Evolutionary conservation across 30 jellyfish, hydroid and myxozoan genomes (phyloP).

Genomic region (Haliclystus octoradiatus): DNA sequence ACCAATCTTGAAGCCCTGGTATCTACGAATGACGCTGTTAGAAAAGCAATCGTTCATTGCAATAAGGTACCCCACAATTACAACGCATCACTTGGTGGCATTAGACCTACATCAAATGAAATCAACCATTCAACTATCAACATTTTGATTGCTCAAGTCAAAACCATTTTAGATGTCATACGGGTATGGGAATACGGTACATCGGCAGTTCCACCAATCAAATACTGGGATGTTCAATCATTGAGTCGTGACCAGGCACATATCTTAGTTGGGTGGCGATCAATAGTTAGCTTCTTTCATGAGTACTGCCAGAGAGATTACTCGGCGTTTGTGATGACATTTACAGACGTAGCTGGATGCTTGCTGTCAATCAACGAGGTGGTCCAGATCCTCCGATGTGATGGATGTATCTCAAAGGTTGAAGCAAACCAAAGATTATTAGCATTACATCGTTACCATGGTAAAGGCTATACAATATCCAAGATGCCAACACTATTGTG

Average conservation of each 20-base stretch:
- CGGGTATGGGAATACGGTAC: slow-evolving; percentile 81
- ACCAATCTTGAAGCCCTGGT: too few relatives aligned
- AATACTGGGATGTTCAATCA: slow-evolving; percentile 41
- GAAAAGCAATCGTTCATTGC: too few relatives aligned
- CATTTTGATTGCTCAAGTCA: too few relatives aligned
- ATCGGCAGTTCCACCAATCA: slow-evolving; percentile 63
- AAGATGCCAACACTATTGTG: not conserved
- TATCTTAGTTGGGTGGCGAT: slow-evolving; percentile 44
- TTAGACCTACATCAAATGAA: too few relatives aligned
- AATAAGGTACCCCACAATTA: too few relatives aligned
- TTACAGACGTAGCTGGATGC: slow-evolving; percentile 37
- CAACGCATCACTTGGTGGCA: too few relatives aligned
- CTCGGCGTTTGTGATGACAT: slow-evolving; percentile 32
- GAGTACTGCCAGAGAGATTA: slow-evolving; percentile 46
- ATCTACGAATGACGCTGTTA: too few relatives aligned
- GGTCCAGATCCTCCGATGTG: not conserved
- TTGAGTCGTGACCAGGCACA: slow-evolving; percentile 33
- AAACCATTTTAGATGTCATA: slow-evolving; percentile 57
- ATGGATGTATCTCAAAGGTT: not conserved
- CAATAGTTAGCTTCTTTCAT: slow-evolving; percentile 22
- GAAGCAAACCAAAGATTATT: not conserved
- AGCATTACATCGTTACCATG: not conserved
- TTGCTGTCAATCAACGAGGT: slow-evolving; percentile 15
- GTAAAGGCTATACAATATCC: too few relatives aligned
- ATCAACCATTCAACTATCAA: too few relatives aligned